Base-by-base conservation (phyloP, 2,888 invertebrate species). In the Aporophyla lueneburgensis region DNA sequence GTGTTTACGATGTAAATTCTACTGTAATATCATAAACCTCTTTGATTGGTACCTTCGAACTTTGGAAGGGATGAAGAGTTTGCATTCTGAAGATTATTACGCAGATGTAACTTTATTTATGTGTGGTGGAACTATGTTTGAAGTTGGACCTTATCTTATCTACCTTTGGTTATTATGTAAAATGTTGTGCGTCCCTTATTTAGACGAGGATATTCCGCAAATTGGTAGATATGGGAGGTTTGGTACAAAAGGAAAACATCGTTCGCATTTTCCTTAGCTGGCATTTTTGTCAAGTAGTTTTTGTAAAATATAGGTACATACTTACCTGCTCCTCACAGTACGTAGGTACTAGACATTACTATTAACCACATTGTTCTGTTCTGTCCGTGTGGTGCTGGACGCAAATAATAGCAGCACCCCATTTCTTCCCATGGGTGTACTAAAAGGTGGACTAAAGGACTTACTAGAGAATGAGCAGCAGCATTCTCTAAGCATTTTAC, bases 1-100 rank as follows among this genome's bases (percentile, higher is more conserved):
- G 92, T 96, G 96, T 96, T 96, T 96, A 96, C 94, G 95, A 96
- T 96, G 96, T 95, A 96, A 96, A 96, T 96, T 94, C 88, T 83
- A 87, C 91, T 91, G 91, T 96, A 96, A 96, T 96, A 96, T 96
- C 94, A 95, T 96, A 95, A 96, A 96, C 94, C 96, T 94, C 93
- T 94, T 94, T 96, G 96, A 96, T 96, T 95, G 94, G 95, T 93
- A 91, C 91, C 91, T 89, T 91, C 88, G 80, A 92, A 94, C 91
- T 95, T 95, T 91, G 87, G 85, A 90, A 92, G 93, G 95, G 93
- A 90, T 90, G 91, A 89, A 87, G 89, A 91, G 85, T 90, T 89
- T 81, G 76, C 84, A 81, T 88, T 81, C 77, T 81, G 58, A 71
- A 84, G 87, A 88, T 88, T 88, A 88, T 87, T 88, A 81, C 79